Evolutionary conservation across 2,113 vertebrate species (phyloP), one percentile per base, ranked within the genome.

Genomic region (Natator depressus): DNA sequence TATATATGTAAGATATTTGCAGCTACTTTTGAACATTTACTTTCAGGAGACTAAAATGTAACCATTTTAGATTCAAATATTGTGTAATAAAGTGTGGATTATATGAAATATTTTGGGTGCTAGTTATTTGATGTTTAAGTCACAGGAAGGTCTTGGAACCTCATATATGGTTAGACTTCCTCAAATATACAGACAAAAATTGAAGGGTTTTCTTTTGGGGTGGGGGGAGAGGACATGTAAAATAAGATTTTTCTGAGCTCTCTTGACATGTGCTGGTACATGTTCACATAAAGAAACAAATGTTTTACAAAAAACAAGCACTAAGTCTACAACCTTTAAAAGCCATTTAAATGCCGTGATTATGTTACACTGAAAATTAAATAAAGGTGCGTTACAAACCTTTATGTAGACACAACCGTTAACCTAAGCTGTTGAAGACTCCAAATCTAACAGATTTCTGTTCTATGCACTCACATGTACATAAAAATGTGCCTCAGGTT

Each of bases 251-350:
- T 90, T 4, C 65, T 75, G 80, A 5, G 9, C 6, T 25, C 16
- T 79, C 8, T 46, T 62, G n/a, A 17, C 29, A 54, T 55, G 31
- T 50, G 35, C 72, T 75, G 24, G 5, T 59, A 83, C 31, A 75
- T 50, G 80, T 76, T 76, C 72, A 95, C 31, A 50, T 27, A 55
- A 86, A 82, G 51, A 38, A 82, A 6, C 6, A 59, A 35, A 49
- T 8, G 59, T 1, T 2, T 59, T 14, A 55, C 78, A 72, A 82
- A 69, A 49, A 8, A 79, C 0, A 0, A 85, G 8, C 16, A 4
- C 24, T 69, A 79, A 20, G 16, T 57, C 10, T 54, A 85, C 35
- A 10, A 69, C 38, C 82, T 88, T 57, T 57, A 46, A 82, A 47
- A 72, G 9, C 65, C 65, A 38, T 38, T 38, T 72, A 72, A 72